These are phyloP conservation scores for Eupithecia exiguata DNA, from an alignment of 2,888 invertebrate genomes.

Conservation along the genomic window DNA sequence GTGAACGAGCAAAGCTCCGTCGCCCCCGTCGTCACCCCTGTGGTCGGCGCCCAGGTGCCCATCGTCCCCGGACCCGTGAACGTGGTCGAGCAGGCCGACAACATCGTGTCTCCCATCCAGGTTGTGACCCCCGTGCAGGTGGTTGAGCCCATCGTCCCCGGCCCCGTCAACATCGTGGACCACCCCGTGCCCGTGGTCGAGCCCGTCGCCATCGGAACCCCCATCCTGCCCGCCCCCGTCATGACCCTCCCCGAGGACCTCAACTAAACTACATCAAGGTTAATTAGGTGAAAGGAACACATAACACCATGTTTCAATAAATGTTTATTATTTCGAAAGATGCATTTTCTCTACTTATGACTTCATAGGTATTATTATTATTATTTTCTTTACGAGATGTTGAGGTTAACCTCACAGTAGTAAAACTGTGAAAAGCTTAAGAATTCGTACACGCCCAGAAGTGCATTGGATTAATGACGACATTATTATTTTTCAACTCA, in stretches of 20 bases:
- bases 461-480: no score
- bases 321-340: not conserved
- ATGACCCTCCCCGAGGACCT: slow-evolving; percentile 41
- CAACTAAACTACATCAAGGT: slow-evolving; percentile 32
- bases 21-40: slow-evolving; percentile 22
- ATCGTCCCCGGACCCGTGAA: slow-evolving; percentile 14
- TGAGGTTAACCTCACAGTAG: no score
- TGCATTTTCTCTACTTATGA: not conserved
- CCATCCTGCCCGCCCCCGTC: slow-evolving; percentile 32
- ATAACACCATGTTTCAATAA: not conserved
- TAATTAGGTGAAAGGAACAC: not conserved
- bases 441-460: no score
- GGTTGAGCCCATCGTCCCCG: slow-evolving; percentile 16
- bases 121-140: slow-evolving; percentile 20
- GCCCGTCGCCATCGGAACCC: slow-evolving; percentile 28
- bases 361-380: no score
- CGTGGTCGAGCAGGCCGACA: slow-evolving; percentile 25
- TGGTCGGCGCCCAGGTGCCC: slow-evolving; percentile 34
- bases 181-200: slow-evolving; percentile 27
- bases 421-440: no score
- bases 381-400: no score
- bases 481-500: no score
- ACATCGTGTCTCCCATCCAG: slow-evolving; percentile 17
- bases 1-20: slow-evolving; percentile 35
- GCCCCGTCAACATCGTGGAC: slow-evolving; percentile 35